Conservation (phyloP, 2,113 vertebrate genomes). For the Neodon shergylaensis region DNA sequence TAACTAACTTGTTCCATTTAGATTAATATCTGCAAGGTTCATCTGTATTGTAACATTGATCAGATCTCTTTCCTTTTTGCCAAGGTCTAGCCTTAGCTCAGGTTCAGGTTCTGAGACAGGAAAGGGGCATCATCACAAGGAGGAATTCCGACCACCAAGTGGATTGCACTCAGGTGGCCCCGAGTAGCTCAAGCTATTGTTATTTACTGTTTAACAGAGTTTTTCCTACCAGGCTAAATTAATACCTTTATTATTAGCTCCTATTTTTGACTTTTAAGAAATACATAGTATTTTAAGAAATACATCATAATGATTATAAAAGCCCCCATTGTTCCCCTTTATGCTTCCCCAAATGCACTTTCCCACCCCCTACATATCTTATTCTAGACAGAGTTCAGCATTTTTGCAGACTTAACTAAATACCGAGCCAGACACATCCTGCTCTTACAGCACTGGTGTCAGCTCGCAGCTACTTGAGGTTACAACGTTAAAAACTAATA, state of each 20-base stretch:
- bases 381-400: not conserved
- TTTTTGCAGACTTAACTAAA: not conserved
- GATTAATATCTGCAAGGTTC: not conserved
- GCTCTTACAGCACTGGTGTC: not conserved
- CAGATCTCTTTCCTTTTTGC: not conserved
- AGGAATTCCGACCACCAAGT: not conserved
- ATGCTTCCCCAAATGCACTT: not conserved
- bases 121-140: not conserved
- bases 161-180: not conserved
- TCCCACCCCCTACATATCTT: not conserved
- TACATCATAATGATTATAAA: not conserved
- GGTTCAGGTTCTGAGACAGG: not conserved
- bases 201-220: not conserved
- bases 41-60: not conserved
- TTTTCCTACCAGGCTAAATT: not conserved
- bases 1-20: not conserved
- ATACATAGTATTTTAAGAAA: not conserved
- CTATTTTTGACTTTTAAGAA: not conserved
- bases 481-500: not conserved
- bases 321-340: not conserved
- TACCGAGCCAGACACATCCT: not conserved
- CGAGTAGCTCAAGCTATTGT: not conserved
- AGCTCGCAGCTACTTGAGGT: not conserved
- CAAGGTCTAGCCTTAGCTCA: not conserved
- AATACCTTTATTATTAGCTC: not conserved